Conservation (phyloP, 2,113 vertebrate genomes). For the Rhinoptilus africanus region DNA sequence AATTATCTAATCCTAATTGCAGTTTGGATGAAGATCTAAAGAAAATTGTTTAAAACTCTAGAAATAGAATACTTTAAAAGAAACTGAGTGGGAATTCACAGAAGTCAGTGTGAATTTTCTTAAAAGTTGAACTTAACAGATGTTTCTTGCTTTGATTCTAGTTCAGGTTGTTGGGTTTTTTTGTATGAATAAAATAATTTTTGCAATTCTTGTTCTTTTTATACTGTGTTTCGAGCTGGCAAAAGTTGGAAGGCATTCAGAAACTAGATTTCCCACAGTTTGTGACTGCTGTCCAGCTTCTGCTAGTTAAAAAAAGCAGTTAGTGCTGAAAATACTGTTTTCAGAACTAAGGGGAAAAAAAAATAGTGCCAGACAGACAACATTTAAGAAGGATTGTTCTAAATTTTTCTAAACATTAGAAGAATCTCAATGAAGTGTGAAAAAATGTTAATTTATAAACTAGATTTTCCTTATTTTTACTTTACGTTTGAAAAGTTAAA, state of each 20-base stretch:
- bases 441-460: neutral
- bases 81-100: neutral
- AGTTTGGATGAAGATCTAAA: neutral
- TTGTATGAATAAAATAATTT: neutral
- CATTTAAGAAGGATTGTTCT: neutral
- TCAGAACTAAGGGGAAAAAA: neutral
- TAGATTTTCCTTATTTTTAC: neutral
- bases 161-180: neutral
- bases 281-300: neutral
- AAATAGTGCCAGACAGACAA: neutral
- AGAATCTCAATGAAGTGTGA: neutral
- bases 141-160: neutral
- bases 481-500: neutral
- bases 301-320: neutral
- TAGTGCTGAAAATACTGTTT: neutral
- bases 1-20: neutral
- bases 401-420: neutral
- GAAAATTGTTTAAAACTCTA: neutral
- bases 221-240: neutral
- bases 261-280: neutral
- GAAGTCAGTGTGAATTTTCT: neutral
- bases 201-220: neutral
- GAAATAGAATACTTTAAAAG: neutral
- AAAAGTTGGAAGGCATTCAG: neutral
- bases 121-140: neutral